A percentile compares a stretch with the other conserved stretches of the same genome.
phyloP scores from a whole-genome alignment of 2,113 vertebrate genomes.

The Eidolon helvum region DNA sequence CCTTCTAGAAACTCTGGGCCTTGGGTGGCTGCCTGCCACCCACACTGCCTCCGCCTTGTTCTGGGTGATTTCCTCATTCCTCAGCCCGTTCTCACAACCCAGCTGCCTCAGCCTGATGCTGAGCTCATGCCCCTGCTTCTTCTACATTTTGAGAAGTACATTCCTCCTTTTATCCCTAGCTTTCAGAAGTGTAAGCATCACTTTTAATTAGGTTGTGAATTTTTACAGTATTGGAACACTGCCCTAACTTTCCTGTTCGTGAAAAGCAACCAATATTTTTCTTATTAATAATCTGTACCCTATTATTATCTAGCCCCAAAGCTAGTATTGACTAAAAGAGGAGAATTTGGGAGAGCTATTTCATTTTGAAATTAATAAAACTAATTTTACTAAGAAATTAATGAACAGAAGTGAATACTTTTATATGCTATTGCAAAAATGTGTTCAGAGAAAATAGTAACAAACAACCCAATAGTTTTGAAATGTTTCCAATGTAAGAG shows the following conservation, averaged over 20 bases:
- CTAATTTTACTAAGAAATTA: not conserved
- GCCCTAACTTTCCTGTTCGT: not conserved
- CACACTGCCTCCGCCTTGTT: not conserved
- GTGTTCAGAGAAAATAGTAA: not conserved
- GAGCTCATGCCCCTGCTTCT: not conserved
- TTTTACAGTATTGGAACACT: not conserved
- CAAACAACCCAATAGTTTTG: not conserved
- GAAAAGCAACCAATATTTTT: not conserved
- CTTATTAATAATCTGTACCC: not conserved
- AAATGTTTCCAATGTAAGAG: constrained; percentile 56
- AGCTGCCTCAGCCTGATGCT: not conserved
- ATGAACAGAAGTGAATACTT: not conserved
- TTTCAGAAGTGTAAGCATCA: not conserved
- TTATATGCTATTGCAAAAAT: not conserved
- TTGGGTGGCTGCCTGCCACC: not conserved
- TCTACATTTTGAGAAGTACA: not conserved
- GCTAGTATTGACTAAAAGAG: not conserved
- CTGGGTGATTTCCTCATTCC: not conserved
- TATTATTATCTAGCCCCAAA: not conserved
- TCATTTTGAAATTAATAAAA: constrained; percentile 27
- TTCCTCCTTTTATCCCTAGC: not conserved
- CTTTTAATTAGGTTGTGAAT: not conserved
- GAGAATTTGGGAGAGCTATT: not conserved
- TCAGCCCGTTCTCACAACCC: not conserved
- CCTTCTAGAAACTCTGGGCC: not conserved